phyloP scores from a whole-genome alignment of 1,140 invertebrate species.

The Drosophila sp. region DNA sequence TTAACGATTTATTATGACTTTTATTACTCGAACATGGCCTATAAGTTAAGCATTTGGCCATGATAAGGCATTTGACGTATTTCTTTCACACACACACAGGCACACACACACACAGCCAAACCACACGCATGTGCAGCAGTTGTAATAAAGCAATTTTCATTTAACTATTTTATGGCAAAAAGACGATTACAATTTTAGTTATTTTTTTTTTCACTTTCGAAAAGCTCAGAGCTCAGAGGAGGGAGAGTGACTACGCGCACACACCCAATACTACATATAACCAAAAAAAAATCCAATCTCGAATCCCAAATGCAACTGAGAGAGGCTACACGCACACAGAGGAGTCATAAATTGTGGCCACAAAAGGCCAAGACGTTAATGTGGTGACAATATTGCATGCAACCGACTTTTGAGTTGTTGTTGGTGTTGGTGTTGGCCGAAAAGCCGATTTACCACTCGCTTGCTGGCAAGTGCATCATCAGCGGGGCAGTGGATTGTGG shows the following conservation, averaged over 20 bases:
- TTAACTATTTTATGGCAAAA: slow-evolving; percentile 71
- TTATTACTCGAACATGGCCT: slow-evolving; percentile 30
- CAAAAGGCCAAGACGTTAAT: slow-evolving; percentile 81
- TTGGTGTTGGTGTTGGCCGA: slow-evolving; percentile 24
- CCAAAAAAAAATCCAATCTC: slow-evolving; percentile 18
- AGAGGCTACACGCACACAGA: slow-evolving; percentile 48
- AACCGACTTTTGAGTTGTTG: slow-evolving; percentile 46
- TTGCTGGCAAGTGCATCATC: slow-evolving; percentile 45
- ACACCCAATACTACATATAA: slow-evolving; percentile 14
- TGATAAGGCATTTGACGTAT: slow-evolving; percentile 6
- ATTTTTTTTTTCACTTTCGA: slow-evolving; percentile 76
- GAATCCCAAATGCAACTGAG: slow-evolving; percentile 21
- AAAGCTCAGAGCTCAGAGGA: slow-evolving; percentile 8
- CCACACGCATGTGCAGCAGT: slow-evolving; percentile 41
- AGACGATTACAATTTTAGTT: slow-evolving; percentile 78
- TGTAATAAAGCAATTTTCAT: slow-evolving; percentile 75
- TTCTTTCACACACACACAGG: not conserved
- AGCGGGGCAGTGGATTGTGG: slow-evolving; percentile 9
- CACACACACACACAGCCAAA: slow-evolving; percentile 1
- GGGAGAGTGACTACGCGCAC: not conserved
- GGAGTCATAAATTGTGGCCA: slow-evolving; percentile 77
- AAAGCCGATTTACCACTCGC: slow-evolving; percentile 59
- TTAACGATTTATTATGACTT: slow-evolving; percentile 41
- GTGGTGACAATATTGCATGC: slow-evolving; percentile 81
- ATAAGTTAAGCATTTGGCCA: slow-evolving; percentile 1